Evolutionary conservation across 2,797 vertebrate species (phyloP).

Genomic region (Onychomys torridus): DNA sequence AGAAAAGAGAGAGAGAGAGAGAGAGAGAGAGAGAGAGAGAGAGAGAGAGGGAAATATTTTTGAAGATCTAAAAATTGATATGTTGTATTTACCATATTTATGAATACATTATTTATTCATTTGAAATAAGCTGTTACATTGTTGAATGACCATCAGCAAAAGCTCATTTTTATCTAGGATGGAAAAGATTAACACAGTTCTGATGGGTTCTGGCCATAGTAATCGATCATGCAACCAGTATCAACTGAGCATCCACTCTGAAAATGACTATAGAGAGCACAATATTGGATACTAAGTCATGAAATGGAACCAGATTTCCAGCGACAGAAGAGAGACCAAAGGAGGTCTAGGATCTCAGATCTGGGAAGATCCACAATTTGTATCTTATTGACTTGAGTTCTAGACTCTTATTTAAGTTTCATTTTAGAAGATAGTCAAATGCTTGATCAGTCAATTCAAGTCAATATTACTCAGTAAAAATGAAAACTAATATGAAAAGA

Average conservation of each 20-base stretch:
- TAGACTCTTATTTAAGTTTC: slow-evolving; percentile 35
- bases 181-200: background rate
- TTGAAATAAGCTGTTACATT: background rate
- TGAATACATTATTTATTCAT: slow-evolving; percentile 2
- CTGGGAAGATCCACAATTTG: background rate
- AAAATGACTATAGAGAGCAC: background rate
- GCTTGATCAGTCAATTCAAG: slow-evolving; percentile 40
- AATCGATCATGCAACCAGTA: slow-evolving; percentile 16
- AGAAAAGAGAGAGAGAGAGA: background rate
- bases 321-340: background rate
- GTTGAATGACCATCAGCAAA: slow-evolving; percentile 23
- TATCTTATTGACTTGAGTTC: background rate
- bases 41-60: background rate
- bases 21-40: background rate
- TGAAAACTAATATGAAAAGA: background rate
- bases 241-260: background rate
- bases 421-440: slow-evolving; percentile 30
- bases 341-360: background rate
- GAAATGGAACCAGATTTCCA: background rate
- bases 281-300: background rate
- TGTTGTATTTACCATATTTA: slow-evolving; percentile 51
- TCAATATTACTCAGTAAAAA: slow-evolving; percentile 40
- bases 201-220: background rate
- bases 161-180: slow-evolving; percentile 38
- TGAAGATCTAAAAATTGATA: background rate